Conservation (phyloP, 2,113 vertebrate genomes). For the Irena cyanogastra region DNA sequence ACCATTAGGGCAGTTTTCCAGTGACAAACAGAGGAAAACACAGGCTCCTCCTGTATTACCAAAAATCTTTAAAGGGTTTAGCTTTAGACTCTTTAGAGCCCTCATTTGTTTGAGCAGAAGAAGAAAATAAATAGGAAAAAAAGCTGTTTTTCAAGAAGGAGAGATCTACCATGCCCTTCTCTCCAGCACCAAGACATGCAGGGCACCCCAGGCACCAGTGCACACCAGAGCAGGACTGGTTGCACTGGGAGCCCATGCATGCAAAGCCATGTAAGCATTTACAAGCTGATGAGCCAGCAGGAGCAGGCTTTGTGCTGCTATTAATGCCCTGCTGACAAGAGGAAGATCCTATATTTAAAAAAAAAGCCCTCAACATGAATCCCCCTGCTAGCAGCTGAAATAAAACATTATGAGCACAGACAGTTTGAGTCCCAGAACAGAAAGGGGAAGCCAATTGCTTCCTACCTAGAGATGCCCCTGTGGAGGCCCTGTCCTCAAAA, state of each 20-base stretch:
- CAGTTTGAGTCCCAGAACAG: not conserved
- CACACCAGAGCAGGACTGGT: not conserved
- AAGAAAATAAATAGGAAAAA: not conserved
- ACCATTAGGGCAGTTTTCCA: not conserved
- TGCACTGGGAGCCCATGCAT: not conserved
- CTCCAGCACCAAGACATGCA: not conserved
- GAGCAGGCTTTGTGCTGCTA: not conserved
- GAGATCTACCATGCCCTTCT: not conserved
- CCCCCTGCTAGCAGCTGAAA: not conserved
- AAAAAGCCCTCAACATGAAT: not conserved
- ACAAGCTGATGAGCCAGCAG: not conserved
- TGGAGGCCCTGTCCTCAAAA: not conserved
- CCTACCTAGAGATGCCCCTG: not conserved
- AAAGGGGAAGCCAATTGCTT: not conserved
- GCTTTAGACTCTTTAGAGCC: not conserved
- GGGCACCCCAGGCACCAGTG: not conserved
- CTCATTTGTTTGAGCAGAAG: not conserved
- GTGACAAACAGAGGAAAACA: not conserved
- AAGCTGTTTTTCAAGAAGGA: not conserved
- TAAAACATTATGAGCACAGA: not conserved
- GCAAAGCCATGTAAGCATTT: not conserved
- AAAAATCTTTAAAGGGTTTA: not conserved
- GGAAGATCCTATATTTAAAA: not conserved
- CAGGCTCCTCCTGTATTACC: not conserved
- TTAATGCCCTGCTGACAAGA: not conserved